Conservation (phyloP, 2,888 invertebrate genomes). For the Nycteola revayana region DNA sequence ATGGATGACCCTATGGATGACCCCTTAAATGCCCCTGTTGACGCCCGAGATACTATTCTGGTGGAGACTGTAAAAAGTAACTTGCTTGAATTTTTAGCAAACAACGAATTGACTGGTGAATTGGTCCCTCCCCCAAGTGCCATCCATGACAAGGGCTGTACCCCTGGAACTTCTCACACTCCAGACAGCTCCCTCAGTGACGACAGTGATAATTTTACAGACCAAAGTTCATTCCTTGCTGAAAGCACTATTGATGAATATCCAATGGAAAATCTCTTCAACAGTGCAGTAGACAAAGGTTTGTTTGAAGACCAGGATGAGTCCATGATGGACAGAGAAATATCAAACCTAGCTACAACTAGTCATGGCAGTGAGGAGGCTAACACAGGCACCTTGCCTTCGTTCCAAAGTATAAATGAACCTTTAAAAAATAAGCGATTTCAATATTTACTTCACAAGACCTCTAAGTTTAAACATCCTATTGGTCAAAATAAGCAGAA, state of each 20-base stretch:
- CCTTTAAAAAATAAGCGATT: constrained; percentile 75
- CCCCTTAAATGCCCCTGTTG: too few relatives aligned
- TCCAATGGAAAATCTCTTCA: constrained; percentile 77
- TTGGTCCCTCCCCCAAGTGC: constrained; percentile 59
- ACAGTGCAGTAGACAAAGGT: constrained; percentile 75
- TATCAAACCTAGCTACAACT: constrained; percentile 74
- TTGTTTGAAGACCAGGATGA: constrained; percentile 73
- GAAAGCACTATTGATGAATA: constrained; percentile 77
- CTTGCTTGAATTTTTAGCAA: constrained; percentile 68
- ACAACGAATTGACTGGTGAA: constrained; percentile 58
- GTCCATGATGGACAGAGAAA: constrained; percentile 75
- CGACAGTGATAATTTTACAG: constrained; percentile 72
- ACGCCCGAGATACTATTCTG: constrained; percentile 51
- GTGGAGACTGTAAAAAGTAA: constrained; percentile 68
- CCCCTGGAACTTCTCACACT: constrained; percentile 55
- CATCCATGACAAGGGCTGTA: constrained; percentile 51
- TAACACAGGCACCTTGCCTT: constrained; percentile 60
- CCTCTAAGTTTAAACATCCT: constrained; percentile 76
- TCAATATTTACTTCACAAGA: constrained; percentile 76
- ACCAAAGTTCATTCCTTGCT: constrained; percentile 74
- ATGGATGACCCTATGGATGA: too few relatives aligned
- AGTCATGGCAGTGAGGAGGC: constrained; percentile 69
- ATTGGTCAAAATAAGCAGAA: constrained; percentile 76
- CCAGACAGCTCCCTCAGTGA: constrained; percentile 72
- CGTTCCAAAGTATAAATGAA: constrained; percentile 74